Base-by-base conservation (phyloP, 2,888 invertebrate genomes). In the Sepioteuthis lessoniana region DNA sequence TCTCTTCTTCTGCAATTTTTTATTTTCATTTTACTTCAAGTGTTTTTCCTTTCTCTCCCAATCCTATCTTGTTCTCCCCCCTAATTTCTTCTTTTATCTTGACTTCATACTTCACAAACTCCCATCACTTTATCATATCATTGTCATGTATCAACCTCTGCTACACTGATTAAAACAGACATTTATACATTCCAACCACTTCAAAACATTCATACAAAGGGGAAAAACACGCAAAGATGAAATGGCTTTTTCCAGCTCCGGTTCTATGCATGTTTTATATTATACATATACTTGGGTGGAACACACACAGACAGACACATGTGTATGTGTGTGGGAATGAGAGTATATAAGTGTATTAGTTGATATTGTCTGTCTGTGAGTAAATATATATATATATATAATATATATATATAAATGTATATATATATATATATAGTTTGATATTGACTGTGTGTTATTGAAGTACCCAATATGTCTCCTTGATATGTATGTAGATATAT, bases 51-150 rank as follows among this genome's bases (percentile, higher is more conserved):
- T 76, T 76, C 76, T n/a, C 76, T 76, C 35, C n/a, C 13, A n/a
- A 76, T 76, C n/a, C 76, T 76, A 76, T 76, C 76, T 76, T 35
- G n/a, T 35, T 16, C n/a, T 16, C n/a, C n/a, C 76, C 76, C 76
- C 76, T 35, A 76, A 76, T 76, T 76, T 76, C 76, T 76, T 76
- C 76, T 76, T 76, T 76, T 76, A 76, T 76, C 76, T 76, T 76
- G 76, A 76, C 16, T 16, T 35, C n/a, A n/a, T n/a, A n/a, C n/a
- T 35, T n/a, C n/a, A 76, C 76, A 76, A 76, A n/a, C 76, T n/a
- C n/a, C 76, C n/a, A 76, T 76, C 76, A 76, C 76, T 76, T 76
- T 76, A 76, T 76, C n/a, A n/a, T 76, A 76, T 76, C 76, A 76
- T 76, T 76, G 76, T 76, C 76, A 76, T 76, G 76, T 76, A 76